Evolutionary conservation across 2,888 invertebrate species (phyloP), one percentile per base, ranked within the genome.

Genomic region (Torymus auratus): DNA sequence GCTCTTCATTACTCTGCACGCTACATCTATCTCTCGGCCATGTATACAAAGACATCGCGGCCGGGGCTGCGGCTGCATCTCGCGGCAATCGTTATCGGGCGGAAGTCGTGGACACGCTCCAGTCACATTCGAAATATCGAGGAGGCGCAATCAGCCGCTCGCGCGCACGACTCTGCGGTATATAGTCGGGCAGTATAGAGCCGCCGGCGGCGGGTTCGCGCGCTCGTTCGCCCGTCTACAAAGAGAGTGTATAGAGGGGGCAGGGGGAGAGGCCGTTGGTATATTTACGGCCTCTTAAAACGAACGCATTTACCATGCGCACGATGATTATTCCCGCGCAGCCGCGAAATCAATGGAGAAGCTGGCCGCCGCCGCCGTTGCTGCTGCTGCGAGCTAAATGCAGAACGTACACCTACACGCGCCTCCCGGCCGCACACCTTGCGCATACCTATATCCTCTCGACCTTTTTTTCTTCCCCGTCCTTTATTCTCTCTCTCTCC

Each of bases 1-100:
- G 56, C 76, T 81, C 80, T 80, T 75, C 75, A 80, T 80, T 75
- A 80, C 41, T 20, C 20, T 23, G 17, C 15, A 5, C 61, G 50
- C 12, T 55, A n/a, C 17, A 2, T 13, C 60, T 67, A 2, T 67
- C 14, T 11, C 55, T 23, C 7, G 20, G 62, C 41, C 62, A n/a
- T 75, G 41, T 55, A 65, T 56, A 78, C 64, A 78, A 56, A 71
- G 69, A 52, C 68, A 50, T n/a, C 50, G 58, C 13, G 68, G 11
- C 13, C 17, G 50, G 23, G 50, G 75, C 23, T 41, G n/a, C n/a
- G 7, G 41, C 41, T 41, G 20, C 58, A 50, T 79, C 78, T 79
- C 53, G 68, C 75, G 65, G 74, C 80, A 76, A 80, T 80, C 71
- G 80, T 80, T 80, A 80, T 80, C 80, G 71, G 23, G 71, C 80